Conservation (phyloP, 2,797 vertebrate genomes). For the Orestias chungarensis region DNA sequence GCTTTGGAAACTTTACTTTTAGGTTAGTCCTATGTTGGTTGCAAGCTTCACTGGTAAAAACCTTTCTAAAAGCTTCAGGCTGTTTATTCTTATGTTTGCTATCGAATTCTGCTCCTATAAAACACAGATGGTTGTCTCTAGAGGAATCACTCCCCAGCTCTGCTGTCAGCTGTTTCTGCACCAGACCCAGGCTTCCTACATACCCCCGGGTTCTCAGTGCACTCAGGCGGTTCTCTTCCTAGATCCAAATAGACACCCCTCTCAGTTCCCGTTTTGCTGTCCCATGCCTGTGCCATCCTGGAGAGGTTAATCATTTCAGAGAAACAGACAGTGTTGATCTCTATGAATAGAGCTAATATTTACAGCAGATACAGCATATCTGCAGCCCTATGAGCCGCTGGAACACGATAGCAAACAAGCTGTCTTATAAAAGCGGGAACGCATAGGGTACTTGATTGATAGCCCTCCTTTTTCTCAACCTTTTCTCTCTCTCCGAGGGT, state of each 20-base stretch:
- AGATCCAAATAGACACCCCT: slow-evolving; percentile 3
- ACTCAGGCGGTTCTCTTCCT: slow-evolving; percentile 16
- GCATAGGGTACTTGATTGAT: slow-evolving; percentile 19
- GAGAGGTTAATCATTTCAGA: slow-evolving; percentile 39
- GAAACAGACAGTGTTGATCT: slow-evolving; percentile 14
- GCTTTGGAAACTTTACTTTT: background rate
- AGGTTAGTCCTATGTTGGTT: background rate
- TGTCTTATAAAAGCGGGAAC: slow-evolving; percentile 27
- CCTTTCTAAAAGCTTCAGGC: background rate
- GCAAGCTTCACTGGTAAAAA: background rate
- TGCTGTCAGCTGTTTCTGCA: slow-evolving; percentile 20
- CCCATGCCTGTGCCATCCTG: slow-evolving; percentile 24
- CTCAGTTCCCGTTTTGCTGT: slow-evolving; percentile 23
- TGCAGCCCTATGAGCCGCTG: slow-evolving; percentile 19
- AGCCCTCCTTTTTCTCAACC: background rate
- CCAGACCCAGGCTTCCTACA: background rate
- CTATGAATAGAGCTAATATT: slow-evolving; percentile 36
- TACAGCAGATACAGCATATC: slow-evolving; percentile 7
- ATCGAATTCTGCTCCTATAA: slow-evolving; percentile 3
- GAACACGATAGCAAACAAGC: slow-evolving; percentile 19
- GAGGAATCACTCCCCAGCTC: slow-evolving; percentile 18
- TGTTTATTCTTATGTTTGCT: background rate
- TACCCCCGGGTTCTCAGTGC: slow-evolving; percentile 5
- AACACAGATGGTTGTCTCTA: slow-evolving; percentile 3
- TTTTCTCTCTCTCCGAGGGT: slow-evolving; percentile 26